Conservation (phyloP, 2,888 invertebrate species). For the Ypsolopha scabrella region DNA sequence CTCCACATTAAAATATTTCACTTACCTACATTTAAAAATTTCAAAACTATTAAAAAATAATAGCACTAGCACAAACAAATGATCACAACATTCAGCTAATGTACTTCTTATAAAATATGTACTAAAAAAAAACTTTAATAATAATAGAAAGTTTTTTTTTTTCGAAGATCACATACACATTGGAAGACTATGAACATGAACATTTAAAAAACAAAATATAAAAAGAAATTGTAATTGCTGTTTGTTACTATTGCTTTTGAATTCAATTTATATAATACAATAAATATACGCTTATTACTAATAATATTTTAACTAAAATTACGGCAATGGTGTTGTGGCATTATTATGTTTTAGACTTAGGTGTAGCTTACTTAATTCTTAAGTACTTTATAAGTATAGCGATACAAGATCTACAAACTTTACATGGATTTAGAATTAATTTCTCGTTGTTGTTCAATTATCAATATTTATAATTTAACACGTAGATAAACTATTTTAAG, state of each 20-base stretch:
- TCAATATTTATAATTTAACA: slow-evolving; percentile 21
- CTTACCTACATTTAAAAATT: background rate
- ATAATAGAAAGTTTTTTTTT: slow-evolving; percentile 21
- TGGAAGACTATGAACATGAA: slow-evolving; percentile 59
- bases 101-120: background rate
- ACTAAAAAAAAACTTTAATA: background rate
- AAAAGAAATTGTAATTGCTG: slow-evolving; percentile 26
- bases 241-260: slow-evolving; percentile 39
- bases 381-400: slow-evolving; percentile 5
- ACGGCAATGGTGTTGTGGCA: slow-evolving; percentile 50
- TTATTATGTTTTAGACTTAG: slow-evolving; percentile 22
- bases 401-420: slow-evolving; percentile 15
- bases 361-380: slow-evolving; percentile 4
- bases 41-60: background rate
- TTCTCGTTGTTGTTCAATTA: slow-evolving; percentile 59
- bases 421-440: slow-evolving; percentile 65
- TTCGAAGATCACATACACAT: slow-evolving; percentile 46
- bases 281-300: slow-evolving; percentile 15
- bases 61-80: background rate
- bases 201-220: slow-evolving; percentile 20
- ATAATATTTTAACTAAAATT: slow-evolving; percentile 17
- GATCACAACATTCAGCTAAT: background rate
- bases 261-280: slow-evolving; percentile 24
- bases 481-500: slow-evolving; percentile 13
- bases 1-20: slow-evolving; percentile 33